phyloP scores from a whole-genome alignment of 2,113 vertebrate species.

The Protobothrops mucrosquamatus region DNA sequence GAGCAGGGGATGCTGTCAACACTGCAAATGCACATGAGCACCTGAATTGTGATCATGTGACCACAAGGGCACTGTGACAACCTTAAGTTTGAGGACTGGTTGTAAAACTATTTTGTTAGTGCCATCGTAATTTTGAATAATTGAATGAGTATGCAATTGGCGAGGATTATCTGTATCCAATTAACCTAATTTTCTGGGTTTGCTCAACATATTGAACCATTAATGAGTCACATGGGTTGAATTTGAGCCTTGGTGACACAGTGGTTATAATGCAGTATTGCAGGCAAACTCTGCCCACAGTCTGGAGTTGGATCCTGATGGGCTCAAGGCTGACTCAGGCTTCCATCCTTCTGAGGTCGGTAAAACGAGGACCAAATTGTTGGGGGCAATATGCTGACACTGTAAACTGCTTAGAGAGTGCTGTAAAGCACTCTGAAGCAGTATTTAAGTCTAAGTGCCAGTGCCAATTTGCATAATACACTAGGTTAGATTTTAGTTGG shows the following conservation, averaged over 20 bases:
- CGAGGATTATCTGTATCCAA: not conserved
- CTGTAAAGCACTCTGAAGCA: no score
- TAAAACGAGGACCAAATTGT: no score
- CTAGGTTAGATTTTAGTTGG: not conserved
- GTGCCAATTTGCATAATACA: not conserved
- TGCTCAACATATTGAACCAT: not conserved
- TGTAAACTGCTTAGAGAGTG: no score
- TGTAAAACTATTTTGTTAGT: not conserved
- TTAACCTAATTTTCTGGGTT: not conserved
- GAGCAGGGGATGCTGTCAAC: not conserved
- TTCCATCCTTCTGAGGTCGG: no score
- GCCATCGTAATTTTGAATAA: not conserved
- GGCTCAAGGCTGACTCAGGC: no score
- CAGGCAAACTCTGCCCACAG: no score
- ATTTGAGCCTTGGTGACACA: no score
- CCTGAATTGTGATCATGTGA: not conserved
- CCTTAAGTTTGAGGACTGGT: no score
- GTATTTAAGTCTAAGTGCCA: no score
- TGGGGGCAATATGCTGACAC: no score
- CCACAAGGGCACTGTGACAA: not conserved
- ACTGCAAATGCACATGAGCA: not conserved
- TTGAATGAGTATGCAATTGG: not conserved
- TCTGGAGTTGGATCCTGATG: no score
- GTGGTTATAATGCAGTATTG: no score
- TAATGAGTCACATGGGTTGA: not conserved